Evolutionary conservation across 2,888 invertebrate species (phyloP).

Genomic region (Pteria penguin): DNA sequence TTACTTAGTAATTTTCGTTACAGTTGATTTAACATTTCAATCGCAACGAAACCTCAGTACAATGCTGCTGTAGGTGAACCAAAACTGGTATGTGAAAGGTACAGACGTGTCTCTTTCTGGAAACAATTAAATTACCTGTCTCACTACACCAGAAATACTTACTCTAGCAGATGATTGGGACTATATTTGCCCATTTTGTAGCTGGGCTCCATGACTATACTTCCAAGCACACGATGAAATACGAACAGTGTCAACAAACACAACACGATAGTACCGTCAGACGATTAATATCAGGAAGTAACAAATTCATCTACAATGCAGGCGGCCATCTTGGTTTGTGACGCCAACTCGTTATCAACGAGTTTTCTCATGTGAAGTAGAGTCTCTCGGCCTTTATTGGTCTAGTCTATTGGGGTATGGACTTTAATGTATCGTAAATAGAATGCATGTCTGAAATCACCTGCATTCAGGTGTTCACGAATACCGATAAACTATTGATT

Average conservation of each 20-base stretch:
- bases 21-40: too few relatives aligned
- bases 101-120: background rate
- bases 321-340: slow-evolving; percentile 44
- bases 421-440: background rate
- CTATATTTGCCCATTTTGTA: slow-evolving; percentile 63
- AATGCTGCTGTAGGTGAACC: too few relatives aligned
- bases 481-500: background rate
- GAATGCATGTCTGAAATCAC: background rate
- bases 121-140: background rate
- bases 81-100: too few relatives aligned
- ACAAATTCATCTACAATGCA: background rate
- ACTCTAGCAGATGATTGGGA: slow-evolving; percentile 31
- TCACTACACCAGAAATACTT: background rate
- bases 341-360: slow-evolving; percentile 46
- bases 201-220: slow-evolving; percentile 58
- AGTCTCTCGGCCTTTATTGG: slow-evolving; percentile 2
- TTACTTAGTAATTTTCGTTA: too few relatives aligned
- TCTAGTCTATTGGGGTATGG: background rate
- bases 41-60: too few relatives aligned
- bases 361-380: slow-evolving; percentile 28
- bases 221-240: background rate
- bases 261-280: background rate
- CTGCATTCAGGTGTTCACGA: background rate
- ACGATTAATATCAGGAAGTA: slow-evolving; percentile 40
- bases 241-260: background rate